Base-by-base conservation (phyloP, 1,140 invertebrate species). In the Tachypleus tridentatus region DNA sequence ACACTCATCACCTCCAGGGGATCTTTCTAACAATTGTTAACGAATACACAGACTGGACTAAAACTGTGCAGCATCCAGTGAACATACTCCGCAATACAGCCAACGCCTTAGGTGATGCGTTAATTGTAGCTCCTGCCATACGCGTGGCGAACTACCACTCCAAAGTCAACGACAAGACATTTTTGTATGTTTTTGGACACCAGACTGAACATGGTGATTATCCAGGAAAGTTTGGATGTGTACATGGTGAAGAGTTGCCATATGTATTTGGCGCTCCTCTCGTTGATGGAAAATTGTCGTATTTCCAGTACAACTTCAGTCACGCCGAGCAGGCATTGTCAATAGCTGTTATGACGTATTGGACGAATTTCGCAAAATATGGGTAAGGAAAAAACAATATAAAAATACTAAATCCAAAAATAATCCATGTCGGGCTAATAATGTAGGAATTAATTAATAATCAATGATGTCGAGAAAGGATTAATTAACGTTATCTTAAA, bases 1-100 rank as follows among this genome's bases (percentile, higher is more conserved):
- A 61, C 60, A 65, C 66, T 29, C 71, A 68, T 50, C 71, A 73
- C 62, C 68, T 73, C 3, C 71, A 73, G 29, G 29, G 29, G 29
- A 29, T 29, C 29, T 29, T 29, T 78, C 93, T 94, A 72, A 96
- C 95, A 53, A 87, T 95, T 48, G 87, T 97, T 70, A 97, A 98
- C 77, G 93, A 98, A 75, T 99, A 98, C 77, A 96, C 91, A 4
- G 93, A 97, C 75, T 97, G 94, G 94, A 92, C 95, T 73, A 82
- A 88, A 69, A 89, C 92, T 4, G 85, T 91, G 5, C 88, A 91
- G 72, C 91, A 95, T 83, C 91, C 91, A 51, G 88, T 92, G 70
- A 89, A 88, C 77, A 89, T 93, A 0, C 83, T 94, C 54, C 92
- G 98, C 76, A 91, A 93, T 77, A 92, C 94, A 1, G 78, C 97